Evolutionary conservation across 2,797 vertebrate species (phyloP), one percentile per base, ranked within the genome.

Genomic region (Euthynnus affinis): DNA sequence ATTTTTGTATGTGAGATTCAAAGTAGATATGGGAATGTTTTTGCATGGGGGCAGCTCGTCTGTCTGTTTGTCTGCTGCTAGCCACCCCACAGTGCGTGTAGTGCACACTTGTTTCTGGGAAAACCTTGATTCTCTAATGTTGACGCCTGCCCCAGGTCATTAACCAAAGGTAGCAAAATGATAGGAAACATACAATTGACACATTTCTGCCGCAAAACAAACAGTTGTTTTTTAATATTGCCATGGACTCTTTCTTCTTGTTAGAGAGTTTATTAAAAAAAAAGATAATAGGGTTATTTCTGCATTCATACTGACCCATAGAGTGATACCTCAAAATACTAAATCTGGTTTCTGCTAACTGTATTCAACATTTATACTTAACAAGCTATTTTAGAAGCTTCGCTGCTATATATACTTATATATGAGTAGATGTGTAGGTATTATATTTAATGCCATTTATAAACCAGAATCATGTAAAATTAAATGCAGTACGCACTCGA

Each of bases 1-100:
- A 92, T 98, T 99, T 98, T 99, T 98, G 95, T 98, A 98, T 97
- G 96, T 97, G 96, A 97, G 96, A 96, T 97, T 97, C 96, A 96
- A 97, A 95, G 95, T 98, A 97, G 97, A 96, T 96, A 95, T 85
- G 94, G 97, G 97, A 98, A 97, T 98, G 96, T 98, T 96, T 96
- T 96, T 96, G 97, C 96, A 94, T 97, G 97, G 96, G 97, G 97
- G 96, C 96, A 96, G 96, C 96, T 95, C 91, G 96, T 96, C 95
- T 86, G 90, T 92, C 85, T 90, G 88, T 93, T 37, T 85, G 91
- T 94, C 93, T 94, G 95, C 97, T 98, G 98, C 97, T 98, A 97
- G 90, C 84, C 82, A 82, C 90, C 91, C 84, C 78, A 84, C 86
- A 91, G 96, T 96, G 96, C 95, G 95, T 95, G 96, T 96, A 96